Percentiles rank a stretch among this genome's conserved stretches.
Evolutionary conservation across 2,888 invertebrate species (phyloP).

Genomic region (Pristionchus exspectatus): DNA sequence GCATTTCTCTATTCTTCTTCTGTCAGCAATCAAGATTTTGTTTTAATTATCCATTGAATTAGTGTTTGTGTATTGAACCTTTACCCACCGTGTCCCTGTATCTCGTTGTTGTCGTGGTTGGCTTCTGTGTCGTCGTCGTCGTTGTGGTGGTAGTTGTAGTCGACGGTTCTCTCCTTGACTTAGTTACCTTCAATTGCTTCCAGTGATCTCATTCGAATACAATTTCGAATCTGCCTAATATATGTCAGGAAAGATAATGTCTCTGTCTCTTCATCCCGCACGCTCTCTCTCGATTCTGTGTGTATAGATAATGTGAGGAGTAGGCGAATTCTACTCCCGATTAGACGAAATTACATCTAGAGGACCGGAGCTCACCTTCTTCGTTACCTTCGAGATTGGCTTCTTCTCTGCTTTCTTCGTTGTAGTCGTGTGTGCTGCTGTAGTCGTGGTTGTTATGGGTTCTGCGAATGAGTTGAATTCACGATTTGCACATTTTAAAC

Average conservation of each 20-base stretch:
- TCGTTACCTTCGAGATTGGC: neutral
- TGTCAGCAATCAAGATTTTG: no score
- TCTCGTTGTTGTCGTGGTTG: slow-evolving; percentile 37
- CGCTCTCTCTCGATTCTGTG: no score
- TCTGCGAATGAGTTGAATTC: slow-evolving; percentile 54
- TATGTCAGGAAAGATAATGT: neutral
- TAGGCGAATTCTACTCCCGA: neutral
- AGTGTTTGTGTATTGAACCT: no score
- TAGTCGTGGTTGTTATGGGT: slow-evolving; percentile 56
- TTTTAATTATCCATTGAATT: no score
- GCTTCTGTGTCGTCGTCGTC: slow-evolving; percentile 8
- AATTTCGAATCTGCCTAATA: no score
- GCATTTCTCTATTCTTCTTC: no score
- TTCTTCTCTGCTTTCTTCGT: neutral
- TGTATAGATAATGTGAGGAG: neutral
- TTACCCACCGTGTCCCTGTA: slow-evolving; percentile 32
- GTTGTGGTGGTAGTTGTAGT: neutral
- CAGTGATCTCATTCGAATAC: no score
- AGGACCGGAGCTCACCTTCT: neutral
- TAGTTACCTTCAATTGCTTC: neutral
- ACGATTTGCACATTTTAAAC: no score
- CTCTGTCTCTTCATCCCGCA: neutral
- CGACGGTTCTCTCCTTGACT: neutral
- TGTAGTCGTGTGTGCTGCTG: slow-evolving; percentile 53
- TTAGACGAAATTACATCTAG: neutral